Evolutionary conservation across 2,113 vertebrate species (phyloP).

Genomic region (Actinemys pallida): DNA sequence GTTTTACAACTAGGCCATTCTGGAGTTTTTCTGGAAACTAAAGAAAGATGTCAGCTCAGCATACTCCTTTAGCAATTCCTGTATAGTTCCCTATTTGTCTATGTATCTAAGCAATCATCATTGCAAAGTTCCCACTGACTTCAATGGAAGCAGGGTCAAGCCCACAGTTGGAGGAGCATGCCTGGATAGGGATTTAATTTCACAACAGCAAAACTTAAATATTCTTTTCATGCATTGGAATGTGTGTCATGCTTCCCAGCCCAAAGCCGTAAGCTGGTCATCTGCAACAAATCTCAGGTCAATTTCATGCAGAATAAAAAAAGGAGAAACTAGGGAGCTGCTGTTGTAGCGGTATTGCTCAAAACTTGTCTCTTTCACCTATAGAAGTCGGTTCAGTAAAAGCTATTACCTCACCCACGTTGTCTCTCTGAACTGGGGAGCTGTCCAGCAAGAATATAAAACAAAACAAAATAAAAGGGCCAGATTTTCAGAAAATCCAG

Average conservation of each 20-base stretch:
- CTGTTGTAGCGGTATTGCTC: neutral
- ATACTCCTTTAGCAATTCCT: neutral
- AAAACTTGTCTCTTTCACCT: neutral
- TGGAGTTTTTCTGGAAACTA: rapidly evolving
- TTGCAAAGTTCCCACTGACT: neutral
- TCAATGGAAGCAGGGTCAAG: neutral
- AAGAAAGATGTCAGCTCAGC: rapidly evolving
- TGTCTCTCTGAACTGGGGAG: neutral
- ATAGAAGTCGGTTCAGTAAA: neutral
- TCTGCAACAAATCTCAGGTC: neutral
- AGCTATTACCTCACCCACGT: neutral
- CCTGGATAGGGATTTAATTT: neutral
- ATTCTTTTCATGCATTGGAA: neutral
- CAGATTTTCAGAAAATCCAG: rapidly evolving
- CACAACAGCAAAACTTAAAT: neutral
- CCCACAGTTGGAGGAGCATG: neutral
- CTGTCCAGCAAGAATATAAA: neutral
- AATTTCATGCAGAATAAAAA: neutral
- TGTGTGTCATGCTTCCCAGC: neutral
- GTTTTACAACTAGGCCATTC: rapidly evolving
- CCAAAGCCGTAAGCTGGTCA: neutral
- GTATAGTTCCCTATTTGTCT: neutral
- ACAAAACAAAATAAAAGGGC: neutral
- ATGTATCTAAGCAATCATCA: rapidly evolving
- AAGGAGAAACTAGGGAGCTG: neutral